A percentile compares a stretch with the other conserved stretches of the same genome.
Evolutionary conservation across 2,797 vertebrate genomes (phyloP).

Genomic region (Simalia tracyae): DNA sequence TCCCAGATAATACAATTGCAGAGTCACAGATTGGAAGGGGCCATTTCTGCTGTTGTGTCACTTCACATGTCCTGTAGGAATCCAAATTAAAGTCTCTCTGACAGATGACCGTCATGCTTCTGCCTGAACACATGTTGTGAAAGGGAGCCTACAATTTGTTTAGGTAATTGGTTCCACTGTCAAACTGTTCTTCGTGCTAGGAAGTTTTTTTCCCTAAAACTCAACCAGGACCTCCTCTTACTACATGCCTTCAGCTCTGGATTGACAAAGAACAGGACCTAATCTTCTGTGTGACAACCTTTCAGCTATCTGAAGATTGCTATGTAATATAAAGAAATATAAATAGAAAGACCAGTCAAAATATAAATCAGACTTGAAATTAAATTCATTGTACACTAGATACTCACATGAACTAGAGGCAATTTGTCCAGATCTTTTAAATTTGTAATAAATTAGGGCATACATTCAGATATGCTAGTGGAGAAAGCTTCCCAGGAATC

Average conservation of each 20-base stretch:
- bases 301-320: background rate
- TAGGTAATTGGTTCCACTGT: background rate
- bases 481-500: background rate
- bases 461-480: background rate
- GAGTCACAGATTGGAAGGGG: background rate
- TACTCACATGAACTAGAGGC: background rate
- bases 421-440: background rate
- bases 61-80: background rate
- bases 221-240: background rate
- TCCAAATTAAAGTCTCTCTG: background rate
- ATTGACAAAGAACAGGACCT: background rate
- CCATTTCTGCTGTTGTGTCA: background rate
- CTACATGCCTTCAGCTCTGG: background rate
- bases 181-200: background rate
- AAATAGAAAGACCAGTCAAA: background rate
- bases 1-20: background rate
- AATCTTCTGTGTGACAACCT: background rate
- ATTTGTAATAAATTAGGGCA: background rate
- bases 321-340: background rate
- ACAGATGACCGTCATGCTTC: background rate
- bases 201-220: background rate
- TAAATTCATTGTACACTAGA: background rate
- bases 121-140: background rate
- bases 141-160: background rate
- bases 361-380: background rate